These are phyloP conservation scores for Lithophane semibrunnea DNA, from an alignment of 2,888 invertebrate genomes.

Conservation along the genomic window DNA sequence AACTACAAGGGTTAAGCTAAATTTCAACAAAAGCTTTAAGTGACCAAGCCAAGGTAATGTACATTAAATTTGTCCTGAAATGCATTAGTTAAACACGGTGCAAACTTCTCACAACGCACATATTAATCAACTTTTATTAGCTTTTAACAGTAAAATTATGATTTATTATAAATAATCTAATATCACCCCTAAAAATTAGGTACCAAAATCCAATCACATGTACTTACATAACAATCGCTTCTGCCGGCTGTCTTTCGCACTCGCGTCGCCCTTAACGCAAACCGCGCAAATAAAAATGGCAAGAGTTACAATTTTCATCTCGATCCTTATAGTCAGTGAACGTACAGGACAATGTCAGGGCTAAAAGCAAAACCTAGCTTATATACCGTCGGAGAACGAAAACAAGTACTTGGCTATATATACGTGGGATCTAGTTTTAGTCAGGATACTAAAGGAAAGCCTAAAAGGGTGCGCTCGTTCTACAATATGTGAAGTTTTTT, in stretches of 20 bases:
- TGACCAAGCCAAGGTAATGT: neutral
- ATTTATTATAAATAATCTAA: neutral
- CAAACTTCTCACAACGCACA: neutral
- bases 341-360: slow-evolving; percentile 88
- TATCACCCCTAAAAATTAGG: neutral
- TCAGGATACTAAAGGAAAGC: slow-evolving; percentile 81
- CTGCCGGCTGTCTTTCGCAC: slow-evolving; percentile 49
- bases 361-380: slow-evolving; percentile 84
- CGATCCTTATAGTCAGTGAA: slow-evolving; percentile 71
- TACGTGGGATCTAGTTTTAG: slow-evolving; percentile 88
- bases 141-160: no score
- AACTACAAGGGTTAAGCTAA: neutral
- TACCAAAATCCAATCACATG: neutral
- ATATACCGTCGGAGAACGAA: slow-evolving; percentile 83
- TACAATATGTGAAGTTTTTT: slow-evolving; percentile 66
- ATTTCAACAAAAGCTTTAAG: neutral
- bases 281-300: slow-evolving; percentile 65
- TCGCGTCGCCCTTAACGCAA: slow-evolving; percentile 56
- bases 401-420: slow-evolving; percentile 76
- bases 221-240: slow-evolving; percentile 64
- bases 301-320: slow-evolving; percentile 77
- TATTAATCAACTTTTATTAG: no score
- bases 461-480: slow-evolving; percentile 85
- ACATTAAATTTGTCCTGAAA: neutral
- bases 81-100: neutral